Percentiles rank a stretch among this genome's conserved stretches.
Conservation (phyloP, 2,113 vertebrate species). For the Hiodon tergisus region DNA sequence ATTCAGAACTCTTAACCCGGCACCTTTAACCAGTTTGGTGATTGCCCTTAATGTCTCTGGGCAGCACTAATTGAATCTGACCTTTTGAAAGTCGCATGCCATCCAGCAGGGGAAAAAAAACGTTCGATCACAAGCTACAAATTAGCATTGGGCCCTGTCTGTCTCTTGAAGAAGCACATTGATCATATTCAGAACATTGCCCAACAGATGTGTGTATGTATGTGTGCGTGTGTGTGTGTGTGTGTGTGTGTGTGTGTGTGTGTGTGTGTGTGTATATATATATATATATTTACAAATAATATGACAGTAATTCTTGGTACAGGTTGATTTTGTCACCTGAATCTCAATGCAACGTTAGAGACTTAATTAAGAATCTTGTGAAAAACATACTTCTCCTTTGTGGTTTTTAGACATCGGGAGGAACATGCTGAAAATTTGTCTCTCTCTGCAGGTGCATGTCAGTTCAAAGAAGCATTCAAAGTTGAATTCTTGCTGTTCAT, state of each 20-base stretch:
- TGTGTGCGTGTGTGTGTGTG: not conserved
- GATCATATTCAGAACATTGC: not conserved
- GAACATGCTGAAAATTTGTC: slow-evolving; percentile 10
- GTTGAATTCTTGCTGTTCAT: slow-evolving; percentile 22
- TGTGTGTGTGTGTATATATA: too few relatives aligned
- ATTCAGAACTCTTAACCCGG: slow-evolving; percentile 3
- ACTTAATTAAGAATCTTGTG: too few relatives aligned
- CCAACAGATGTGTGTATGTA: not conserved
- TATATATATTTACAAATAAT: too few relatives aligned
- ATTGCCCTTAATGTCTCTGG: not conserved
- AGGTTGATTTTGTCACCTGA: not conserved
- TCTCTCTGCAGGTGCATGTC: slow-evolving; percentile 17
- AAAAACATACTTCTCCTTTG: not conserved
- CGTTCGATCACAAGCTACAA: not conserved
- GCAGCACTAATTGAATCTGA: not conserved
- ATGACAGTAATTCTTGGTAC: not conserved
- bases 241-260: not conserved
- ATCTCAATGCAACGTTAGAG: not conserved
- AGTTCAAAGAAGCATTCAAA: slow-evolving; percentile 9
- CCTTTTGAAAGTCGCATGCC: not conserved
- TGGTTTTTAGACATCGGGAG: not conserved
- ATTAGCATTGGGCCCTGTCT: not conserved
- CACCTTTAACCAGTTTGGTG: slow-evolving; percentile 12
- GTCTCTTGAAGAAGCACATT: not conserved
- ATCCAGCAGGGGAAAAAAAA: not conserved